Evolutionary conservation across 2,888 invertebrate species (phyloP).

Genomic region (Papilio elwesi): DNA sequence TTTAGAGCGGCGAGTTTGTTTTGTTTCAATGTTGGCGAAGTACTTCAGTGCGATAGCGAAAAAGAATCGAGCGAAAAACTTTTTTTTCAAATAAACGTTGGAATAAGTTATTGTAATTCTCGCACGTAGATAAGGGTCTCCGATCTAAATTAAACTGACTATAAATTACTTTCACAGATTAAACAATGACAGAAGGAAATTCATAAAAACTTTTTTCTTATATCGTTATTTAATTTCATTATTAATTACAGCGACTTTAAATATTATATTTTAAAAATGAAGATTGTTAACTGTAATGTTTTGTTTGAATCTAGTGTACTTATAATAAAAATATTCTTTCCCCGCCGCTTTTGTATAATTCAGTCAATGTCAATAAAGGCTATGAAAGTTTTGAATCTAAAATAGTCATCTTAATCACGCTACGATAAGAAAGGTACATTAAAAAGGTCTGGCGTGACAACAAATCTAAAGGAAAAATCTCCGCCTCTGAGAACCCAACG

Average conservation of each 20-base stretch:
- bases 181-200: constrained; percentile 7
- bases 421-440: constrained; percentile 83
- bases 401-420: constrained; percentile 76
- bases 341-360: neutral
- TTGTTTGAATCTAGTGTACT: no score
- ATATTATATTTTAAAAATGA: neutral
- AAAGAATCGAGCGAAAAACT: constrained; percentile 36
- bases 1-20: constrained; percentile 40
- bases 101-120: constrained; percentile 40
- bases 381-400: constrained; percentile 54
- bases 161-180: constrained; percentile 19
- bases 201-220: constrained; percentile 1
- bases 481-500: constrained; percentile 83
- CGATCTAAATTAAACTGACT: constrained; percentile 34
- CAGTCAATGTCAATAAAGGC: constrained; percentile 22
- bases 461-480: constrained; percentile 85
- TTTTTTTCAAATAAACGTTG: constrained; percentile 36
- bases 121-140: constrained; percentile 39
- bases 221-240: no score
- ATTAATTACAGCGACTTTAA: no score
- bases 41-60: constrained; percentile 40
- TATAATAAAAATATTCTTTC: neutral
- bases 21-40: constrained; percentile 39
- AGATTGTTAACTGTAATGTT: neutral
- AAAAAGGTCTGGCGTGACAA: constrained; percentile 85